Percentiles rank a stretch among this genome's conserved stretches.
Evolutionary conservation across 2,797 vertebrate genomes (phyloP).

Genomic region (Microchirus variegatus): DNA sequence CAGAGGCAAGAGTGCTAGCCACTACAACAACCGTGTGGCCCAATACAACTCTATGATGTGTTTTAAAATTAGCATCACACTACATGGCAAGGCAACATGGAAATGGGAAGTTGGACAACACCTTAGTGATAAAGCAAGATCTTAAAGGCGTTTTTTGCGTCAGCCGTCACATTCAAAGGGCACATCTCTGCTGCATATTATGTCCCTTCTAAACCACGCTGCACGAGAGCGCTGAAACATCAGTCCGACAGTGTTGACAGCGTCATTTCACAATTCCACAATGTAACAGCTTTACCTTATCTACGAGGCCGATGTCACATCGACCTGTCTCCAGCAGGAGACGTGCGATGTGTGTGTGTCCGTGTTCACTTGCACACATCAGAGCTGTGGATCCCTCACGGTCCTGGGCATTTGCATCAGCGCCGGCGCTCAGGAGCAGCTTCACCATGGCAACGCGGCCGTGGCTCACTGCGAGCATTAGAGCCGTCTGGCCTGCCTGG

Average conservation of each 20-base stretch:
- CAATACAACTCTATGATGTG: not conserved
- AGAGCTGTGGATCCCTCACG: conserved; percentile 88
- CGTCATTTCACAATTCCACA: not conserved
- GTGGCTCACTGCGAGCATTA: conserved; percentile 95
- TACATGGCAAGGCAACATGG: not conserved
- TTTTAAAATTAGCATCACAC: conserved; percentile 6
- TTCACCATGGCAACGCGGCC: conserved; percentile 92
- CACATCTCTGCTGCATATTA: too few relatives aligned
- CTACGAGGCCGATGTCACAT: conserved; percentile 83
- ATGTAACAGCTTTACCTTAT: conserved; percentile 83
- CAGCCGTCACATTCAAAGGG: too few relatives aligned
- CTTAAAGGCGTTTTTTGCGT: too few relatives aligned
- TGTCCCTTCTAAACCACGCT: not conserved
- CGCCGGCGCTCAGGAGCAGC: conserved; percentile 87
- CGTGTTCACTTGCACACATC: conserved; percentile 92
- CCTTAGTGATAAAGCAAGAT: too few relatives aligned
- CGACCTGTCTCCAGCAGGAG: conserved; percentile 87
- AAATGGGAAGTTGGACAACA: too few relatives aligned
- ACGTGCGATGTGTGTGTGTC: conserved; percentile 85
- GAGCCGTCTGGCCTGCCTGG: conserved; percentile 90
- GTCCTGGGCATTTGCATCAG: conserved; percentile 91
- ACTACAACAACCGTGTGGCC: too few relatives aligned
- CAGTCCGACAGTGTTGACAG: not conserved
- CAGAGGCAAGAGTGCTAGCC: too few relatives aligned
- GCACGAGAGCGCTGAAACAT: not conserved